Evolutionary conservation across 2,888 invertebrate genomes (phyloP).

Genomic region (Tyria jacobaeae): DNA sequence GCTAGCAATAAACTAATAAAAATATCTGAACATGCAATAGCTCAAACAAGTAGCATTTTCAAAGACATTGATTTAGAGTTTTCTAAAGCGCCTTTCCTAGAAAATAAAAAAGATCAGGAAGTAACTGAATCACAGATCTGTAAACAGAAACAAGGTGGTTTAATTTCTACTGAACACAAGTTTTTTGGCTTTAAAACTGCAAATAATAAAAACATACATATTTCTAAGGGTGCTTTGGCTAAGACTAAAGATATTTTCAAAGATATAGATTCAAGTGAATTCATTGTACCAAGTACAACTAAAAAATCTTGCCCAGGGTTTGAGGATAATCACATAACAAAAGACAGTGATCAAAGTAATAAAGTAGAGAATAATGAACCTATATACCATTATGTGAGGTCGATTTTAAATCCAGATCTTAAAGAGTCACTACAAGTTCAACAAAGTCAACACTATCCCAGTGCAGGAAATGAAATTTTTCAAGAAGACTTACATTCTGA

Average conservation of each 20-base stretch:
- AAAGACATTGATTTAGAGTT: not conserved
- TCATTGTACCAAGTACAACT: not conserved
- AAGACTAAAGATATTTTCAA: conserved; percentile 60
- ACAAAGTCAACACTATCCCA: conserved; percentile 28
- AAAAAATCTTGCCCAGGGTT: conserved; percentile 15
- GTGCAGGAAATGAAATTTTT: not conserved
- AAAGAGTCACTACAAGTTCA: conserved; percentile 58
- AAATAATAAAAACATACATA: conserved; percentile 51
- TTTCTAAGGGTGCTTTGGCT: conserved; percentile 59
- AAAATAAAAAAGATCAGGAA: not conserved
- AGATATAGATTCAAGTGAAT: conserved; percentile 45
- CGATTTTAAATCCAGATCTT: not conserved
- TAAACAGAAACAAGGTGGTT: not conserved
- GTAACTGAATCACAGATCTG: not conserved
- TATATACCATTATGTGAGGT: not conserved
- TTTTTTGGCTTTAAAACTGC: conserved; percentile 64
- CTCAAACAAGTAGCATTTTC: conserved; percentile 1
- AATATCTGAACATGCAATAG: conserved; percentile 1
- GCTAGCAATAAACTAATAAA: conserved; percentile 4
- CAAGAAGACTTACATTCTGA: not conserved
- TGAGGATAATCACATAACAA: not conserved
- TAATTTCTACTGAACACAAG: not conserved
- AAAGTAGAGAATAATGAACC: not conserved
- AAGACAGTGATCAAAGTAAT: not conserved
- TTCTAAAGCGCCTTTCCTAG: not conserved